Evolutionary conservation across 2,888 invertebrate genomes (phyloP), one percentile per base, ranked within the genome.

Genomic region (Coremacera marginata): DNA sequence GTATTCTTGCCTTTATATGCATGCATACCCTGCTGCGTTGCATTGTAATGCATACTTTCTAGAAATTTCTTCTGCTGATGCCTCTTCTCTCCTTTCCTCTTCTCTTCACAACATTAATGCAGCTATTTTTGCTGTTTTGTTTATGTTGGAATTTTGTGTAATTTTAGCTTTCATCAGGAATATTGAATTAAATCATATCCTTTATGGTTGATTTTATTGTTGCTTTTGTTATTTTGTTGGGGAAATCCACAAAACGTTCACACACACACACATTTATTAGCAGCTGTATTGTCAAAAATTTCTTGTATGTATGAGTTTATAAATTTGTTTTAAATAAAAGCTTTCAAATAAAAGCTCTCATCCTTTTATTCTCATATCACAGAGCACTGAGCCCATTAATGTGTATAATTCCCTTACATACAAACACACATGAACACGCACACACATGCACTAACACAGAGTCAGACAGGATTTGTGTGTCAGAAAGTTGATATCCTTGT

Each of bases 81-180:
- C 49, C 19, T 3, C 9, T 34, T 14, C 63, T n/a, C n/a, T n/a
- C n/a, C n/a, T n/a, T n/a, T n/a, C n/a, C n/a, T n/a, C n/a, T n/a
- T n/a, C n/a, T n/a, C n/a, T n/a, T n/a, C n/a, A n/a, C n/a, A n/a
- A n/a, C n/a, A n/a, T n/a, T n/a, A n/a, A n/a, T 49, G 22, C 19
- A 52, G 52, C 22, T 34, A 2, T 55, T 70, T 16, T 70, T 27
- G 19, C 25, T 27, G 52, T n/a, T 22, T 49, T 49, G n/a, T 34
- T 71, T 57, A 16, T 62, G 73, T 19, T 62, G 63, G 62, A 51
- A 68, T 44, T 72, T 73, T 75, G 71, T 74, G 79, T 80, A 80
- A 78, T 78, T 81, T 79, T 80, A 80, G 76, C 78, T 80, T 79
- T 78, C 80, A 80, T 79, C 79, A 81, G 78, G 70, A 80, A 81